Base-by-base conservation (phyloP, 1,140 invertebrate species). In the Zaprionus ornatus region DNA sequence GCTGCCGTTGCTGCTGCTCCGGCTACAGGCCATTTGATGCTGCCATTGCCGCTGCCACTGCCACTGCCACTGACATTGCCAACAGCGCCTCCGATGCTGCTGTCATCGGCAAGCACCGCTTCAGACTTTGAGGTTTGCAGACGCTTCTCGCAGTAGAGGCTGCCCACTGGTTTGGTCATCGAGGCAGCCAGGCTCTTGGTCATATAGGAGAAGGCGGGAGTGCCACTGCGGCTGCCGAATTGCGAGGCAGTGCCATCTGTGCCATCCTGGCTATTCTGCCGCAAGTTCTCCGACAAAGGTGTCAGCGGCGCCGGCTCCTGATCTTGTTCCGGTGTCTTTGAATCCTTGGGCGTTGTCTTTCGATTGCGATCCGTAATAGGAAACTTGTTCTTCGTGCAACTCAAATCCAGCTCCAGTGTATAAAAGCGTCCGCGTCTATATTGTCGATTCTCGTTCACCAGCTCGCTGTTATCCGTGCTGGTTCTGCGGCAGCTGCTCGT, bases 351-450 rank as follows among this genome's bases (percentile, higher is more conserved):
- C 21, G 65, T 50, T 21, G 77, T 21, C 15, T 55, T 61, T 48
- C 69, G 81, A 48, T 68, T 84, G 55, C 92, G 90, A 77, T 92
- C 81, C 25, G 78, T 92, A 13, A 93, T 92, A n/a, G 92, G 92
- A 79, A 93, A 93, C 73, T 93, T 93, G 62, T 93, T 93, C 25
- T 88, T 91, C 17, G 92, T 92, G 74, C 92, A 93, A 62, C 92
- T 93, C 23, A 93, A 74, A 56, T 93, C 92, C 27, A 92, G 65
- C 45, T 92, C 90, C 17, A 92, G 50, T 15, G 91, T 92, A 67
- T 91, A 88, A 57, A 92, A 92, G 17, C 92, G 86, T 15, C 92
- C 92, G 21, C 91, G 68, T 6, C 21, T 59, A 40, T 74, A 80
- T 59, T 91, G 72, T 13, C 80, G 90, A 61, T 91, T 91, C 17